Base-by-base conservation (phyloP, 2,113 vertebrate species). In the Lichenostomus cassidix region DNA sequence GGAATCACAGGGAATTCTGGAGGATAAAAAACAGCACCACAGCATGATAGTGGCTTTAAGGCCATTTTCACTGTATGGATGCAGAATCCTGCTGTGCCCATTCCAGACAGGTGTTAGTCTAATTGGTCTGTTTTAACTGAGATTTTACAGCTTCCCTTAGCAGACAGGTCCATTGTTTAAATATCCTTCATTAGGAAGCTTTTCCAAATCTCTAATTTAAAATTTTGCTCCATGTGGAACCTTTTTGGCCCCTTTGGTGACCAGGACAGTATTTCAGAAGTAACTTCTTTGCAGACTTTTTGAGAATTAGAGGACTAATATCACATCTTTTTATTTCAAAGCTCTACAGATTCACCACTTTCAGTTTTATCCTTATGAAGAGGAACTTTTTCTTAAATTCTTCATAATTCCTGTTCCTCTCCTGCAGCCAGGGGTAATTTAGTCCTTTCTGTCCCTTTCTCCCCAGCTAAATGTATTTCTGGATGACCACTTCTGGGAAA, bases 91-190 rank as follows among this genome's bases (percentile, higher is more conserved):
- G 86, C 94, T 92, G 86, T 77, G 90, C 68, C 75, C 29, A 17
- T 70, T 86, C 47, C 79, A 88, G 83, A 83, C n/a, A 90, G 90
- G 55, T 83, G 64, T 90, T 94, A 31, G 55, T 89, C 50, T 94
- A 94, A 96, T 96, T 96, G 76, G 68, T 50, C 68, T 52, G 78
- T 90, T 77, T 35, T 69, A 86, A 83, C 83, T 70, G 33, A 5
- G 5, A 35, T 74, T 96, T 94, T 90, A 92, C 71, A 83, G 83
- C 73, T 81, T 70, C 68, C 68, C 50, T 59, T 59, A 70, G 68
- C 50, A 86, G 55, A 50, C 42, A 83, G 33, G 15, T 63, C 86
- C 68, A 28, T 27, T 81, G 47, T 55, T 86, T 67, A 81, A 80
- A 35, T 80, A 67, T n/a, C 39, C 63, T 83, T 95, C 79, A 67